phyloP scores from a whole-genome alignment of 2,888 invertebrate species.

The Argyresthia albistria region DNA sequence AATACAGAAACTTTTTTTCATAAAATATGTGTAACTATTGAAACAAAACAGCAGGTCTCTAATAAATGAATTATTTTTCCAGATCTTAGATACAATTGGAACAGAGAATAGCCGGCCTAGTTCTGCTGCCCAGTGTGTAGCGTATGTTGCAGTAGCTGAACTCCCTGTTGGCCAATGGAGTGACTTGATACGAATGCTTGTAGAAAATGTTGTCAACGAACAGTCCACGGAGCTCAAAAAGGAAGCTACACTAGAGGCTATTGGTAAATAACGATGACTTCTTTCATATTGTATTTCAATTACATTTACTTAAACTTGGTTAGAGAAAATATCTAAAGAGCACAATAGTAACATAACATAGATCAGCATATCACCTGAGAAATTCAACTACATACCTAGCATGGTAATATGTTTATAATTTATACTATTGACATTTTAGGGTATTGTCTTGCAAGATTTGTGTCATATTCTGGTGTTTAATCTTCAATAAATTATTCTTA shows the following conservation, averaged over 20 bases:
- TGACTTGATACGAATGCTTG: slow-evolving; percentile 88
- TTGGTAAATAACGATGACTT: slow-evolving; percentile 72
- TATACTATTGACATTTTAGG: too few species aligned
- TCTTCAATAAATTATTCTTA: too few species aligned
- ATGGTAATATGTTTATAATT: too few species aligned
- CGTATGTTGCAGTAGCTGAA: slow-evolving; percentile 97
- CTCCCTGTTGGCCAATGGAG: slow-evolving; percentile 94
- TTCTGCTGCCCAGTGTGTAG: slow-evolving; percentile 99
- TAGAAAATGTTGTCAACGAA: slow-evolving; percentile 90
- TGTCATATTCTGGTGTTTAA: too few species aligned
- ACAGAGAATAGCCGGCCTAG: slow-evolving; percentile 97
- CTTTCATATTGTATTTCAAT: too few species aligned
- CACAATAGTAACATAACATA: too few species aligned
- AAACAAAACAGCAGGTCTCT: neutral
- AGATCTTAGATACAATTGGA: slow-evolving; percentile 95
- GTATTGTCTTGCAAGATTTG: too few species aligned
- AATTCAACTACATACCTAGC: too few species aligned
- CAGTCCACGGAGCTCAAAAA: slow-evolving; percentile 94
- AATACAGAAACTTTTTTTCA: neutral
- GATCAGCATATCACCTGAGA: too few species aligned
- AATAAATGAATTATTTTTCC: slow-evolving; percentile 18
- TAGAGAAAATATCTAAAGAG: too few species aligned
- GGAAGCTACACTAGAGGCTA: slow-evolving; percentile 97
- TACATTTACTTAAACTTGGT: too few species aligned
- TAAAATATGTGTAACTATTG: too few species aligned